Base-by-base conservation (phyloP, 2,113 vertebrate genomes). In the Canis aureus region DNA sequence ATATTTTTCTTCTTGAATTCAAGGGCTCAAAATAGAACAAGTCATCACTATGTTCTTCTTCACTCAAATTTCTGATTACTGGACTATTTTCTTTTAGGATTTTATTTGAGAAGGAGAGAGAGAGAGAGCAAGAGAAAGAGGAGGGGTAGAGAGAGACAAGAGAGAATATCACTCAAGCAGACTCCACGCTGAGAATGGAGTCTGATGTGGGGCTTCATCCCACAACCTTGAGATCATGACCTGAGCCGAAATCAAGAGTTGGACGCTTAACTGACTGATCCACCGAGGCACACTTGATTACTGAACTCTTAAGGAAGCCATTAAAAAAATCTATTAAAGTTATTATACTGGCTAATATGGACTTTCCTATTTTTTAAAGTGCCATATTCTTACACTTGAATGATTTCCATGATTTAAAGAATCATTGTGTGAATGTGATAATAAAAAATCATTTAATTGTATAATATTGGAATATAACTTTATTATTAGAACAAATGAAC, bases 311-410 rank as follows among this genome's bases (percentile, higher is more conserved):
- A 64, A 27, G 29, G 66, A 32, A 71, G 71, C n/a, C 51, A 76
- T 74, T 89, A 23, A 25, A 82, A 82, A 22, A 57, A 89, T 9
- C 8, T 96, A 10, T 96, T 80, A 71, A 92, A 78, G 71, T 74
- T 55, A 53, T 38, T 94, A 20, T 43, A 69, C 62, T 94, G 57
- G 32, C 23, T 53, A 29, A 59, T 73, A 91, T 69, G 38, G 22
- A 83, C 23, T 73, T 92, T 43, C 4, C 11, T 78, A 22, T 22
- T 49, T 94, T 67, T 67, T 76, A 12, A 85, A 88, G 23, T 89
- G 35, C 64, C 49, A 20, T n/a, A 88, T 60, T 60, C 12, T 89
- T 81, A 78, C 0, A 59, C 11, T 85, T 43, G 43, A 43, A 43
- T 43, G 32, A 15, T 91, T 32, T 91, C 2, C 66, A 23, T 53